Conservation (phyloP, 2,888 invertebrate genomes). For the Eupithecia dodoneata region DNA sequence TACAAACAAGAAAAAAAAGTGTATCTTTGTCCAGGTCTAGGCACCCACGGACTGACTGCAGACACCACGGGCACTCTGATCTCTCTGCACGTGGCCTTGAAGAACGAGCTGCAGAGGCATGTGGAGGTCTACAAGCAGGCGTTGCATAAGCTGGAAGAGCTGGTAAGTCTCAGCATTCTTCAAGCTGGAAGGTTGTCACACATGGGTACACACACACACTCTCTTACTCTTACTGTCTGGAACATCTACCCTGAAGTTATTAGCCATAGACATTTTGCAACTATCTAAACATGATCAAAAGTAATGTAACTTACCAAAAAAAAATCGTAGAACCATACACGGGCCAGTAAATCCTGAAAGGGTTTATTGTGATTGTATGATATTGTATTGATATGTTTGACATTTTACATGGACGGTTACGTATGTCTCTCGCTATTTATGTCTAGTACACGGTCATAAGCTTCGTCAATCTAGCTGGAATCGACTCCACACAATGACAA, state of each 20-base stretch:
- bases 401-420: not conserved
- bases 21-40: constrained; percentile 83
- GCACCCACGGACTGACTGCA: constrained; percentile 92
- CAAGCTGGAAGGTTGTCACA: not conserved
- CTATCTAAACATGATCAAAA: no score
- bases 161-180: constrained; percentile 67
- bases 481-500: no score
- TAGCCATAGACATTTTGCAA: no score
- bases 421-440: not conserved
- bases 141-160: constrained; percentile 92
- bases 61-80: constrained; percentile 86
- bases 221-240: no score
- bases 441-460: not conserved
- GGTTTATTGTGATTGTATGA: no score
- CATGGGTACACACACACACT: not conserved
- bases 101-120: constrained; percentile 92
- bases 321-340: no score
- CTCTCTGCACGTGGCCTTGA: constrained; percentile 92
- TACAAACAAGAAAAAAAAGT: no score
- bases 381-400: no score
- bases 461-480: not conserved
- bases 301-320: no score
- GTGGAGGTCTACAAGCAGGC: constrained; percentile 94
- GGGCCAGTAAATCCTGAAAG: no score
- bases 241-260: no score